phyloP scores from a whole-genome alignment of 2,888 invertebrate genomes.

The Dynastes hyllus region DNA sequence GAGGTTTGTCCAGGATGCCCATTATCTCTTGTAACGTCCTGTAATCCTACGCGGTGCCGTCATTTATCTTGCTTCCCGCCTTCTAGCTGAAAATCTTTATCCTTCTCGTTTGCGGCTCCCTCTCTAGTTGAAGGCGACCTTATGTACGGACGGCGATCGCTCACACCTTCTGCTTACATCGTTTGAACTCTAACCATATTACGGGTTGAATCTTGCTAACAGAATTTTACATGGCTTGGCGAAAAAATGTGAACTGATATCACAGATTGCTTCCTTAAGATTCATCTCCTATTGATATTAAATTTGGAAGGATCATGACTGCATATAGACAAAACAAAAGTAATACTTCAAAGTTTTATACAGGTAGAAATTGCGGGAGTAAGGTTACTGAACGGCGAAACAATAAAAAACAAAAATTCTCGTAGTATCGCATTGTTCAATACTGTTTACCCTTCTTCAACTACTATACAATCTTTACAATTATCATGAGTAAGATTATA shows the following conservation, averaged over 20 bases:
- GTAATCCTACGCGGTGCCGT: slow-evolving; percentile 56
- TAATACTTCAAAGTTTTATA: no score
- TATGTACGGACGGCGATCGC: background rate
- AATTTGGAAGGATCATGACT: no score
- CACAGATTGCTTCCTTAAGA: no score
- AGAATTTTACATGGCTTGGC: background rate
- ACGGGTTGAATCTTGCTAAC: background rate
- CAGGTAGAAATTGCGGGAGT: no score
- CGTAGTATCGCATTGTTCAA: no score
- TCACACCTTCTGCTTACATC: background rate
- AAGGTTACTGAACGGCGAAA: no score
- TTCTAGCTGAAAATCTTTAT: slow-evolving; percentile 49
- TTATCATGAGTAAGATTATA: no score
- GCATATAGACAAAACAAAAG: no score
- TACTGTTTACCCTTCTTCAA: no score
- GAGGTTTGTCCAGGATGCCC: slow-evolving; percentile 60
- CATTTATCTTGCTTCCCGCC: slow-evolving; percentile 50
- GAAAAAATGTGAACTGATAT: background rate
- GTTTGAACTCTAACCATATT: slow-evolving; percentile 9
- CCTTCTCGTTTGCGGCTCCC: slow-evolving; percentile 16
- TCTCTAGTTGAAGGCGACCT: background rate
- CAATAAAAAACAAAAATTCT: no score
- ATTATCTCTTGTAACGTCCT: slow-evolving; percentile 59
- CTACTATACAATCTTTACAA: no score
- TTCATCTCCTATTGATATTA: no score